Conservation (phyloP, 1,140 invertebrate genomes). For the Temnothorax longispinosus region DNA sequence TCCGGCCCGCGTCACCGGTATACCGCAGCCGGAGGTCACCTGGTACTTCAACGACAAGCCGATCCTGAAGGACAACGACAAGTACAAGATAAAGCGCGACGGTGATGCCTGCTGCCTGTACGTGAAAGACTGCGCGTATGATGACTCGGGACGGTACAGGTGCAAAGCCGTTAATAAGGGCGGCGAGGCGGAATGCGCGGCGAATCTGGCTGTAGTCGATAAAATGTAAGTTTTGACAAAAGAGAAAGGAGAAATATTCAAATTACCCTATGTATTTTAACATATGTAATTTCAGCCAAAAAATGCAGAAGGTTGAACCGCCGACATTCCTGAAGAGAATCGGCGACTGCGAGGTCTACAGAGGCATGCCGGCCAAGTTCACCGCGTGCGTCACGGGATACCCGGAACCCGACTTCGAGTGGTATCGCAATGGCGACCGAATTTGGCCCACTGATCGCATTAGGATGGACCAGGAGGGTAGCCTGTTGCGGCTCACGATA, state of each 20-base stretch:
- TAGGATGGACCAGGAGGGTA: conserved; percentile 92
- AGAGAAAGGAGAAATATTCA: not conserved
- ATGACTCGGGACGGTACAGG: conserved; percentile 91
- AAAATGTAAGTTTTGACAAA: conserved; percentile 89
- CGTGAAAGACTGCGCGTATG: conserved; percentile 89
- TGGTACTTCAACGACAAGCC: conserved; percentile 94
- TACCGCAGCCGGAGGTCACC: conserved; percentile 94
- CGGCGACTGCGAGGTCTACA: conserved; percentile 94
- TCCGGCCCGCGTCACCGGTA: conserved; percentile 92
- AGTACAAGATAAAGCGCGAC: conserved; percentile 92
- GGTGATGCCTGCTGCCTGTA: conserved; percentile 92
- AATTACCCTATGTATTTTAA: not conserved
- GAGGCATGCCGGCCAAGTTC: conserved; percentile 96
- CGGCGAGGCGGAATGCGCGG: conserved; percentile 92
- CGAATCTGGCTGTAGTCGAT: conserved; percentile 91
- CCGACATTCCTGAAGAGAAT: conserved; percentile 96
- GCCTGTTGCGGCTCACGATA: conserved; percentile 92
- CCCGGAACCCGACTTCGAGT: conserved; percentile 94
- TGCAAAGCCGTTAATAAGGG: conserved; percentile 93
- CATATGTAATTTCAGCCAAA: conserved; percentile 73
- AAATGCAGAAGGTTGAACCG: conserved; percentile 91
- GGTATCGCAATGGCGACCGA: conserved; percentile 93
- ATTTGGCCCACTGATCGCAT: conserved; percentile 93
- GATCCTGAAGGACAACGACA: conserved; percentile 88
- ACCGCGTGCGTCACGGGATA: conserved; percentile 94